Base-by-base conservation (phyloP, 2,888 invertebrate genomes). In the Melolontha melolontha region DNA sequence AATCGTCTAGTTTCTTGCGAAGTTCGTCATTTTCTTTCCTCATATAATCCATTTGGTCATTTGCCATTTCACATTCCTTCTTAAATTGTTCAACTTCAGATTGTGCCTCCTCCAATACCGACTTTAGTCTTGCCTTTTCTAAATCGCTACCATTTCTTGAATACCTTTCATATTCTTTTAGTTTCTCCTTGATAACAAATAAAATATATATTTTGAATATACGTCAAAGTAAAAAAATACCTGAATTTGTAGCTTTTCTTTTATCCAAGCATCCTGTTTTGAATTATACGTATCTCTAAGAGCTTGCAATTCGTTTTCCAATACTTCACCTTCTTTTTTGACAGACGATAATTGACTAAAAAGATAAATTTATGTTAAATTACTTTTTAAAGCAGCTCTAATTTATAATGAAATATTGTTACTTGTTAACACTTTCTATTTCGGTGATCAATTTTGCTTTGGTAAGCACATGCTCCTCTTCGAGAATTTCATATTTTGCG, bases 391-490 rank as follows among this genome's bases (percentile, higher is more conserved):
- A 22, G 22, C 1, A 22, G 1, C 22, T 22, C 4, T 22, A 22
- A 22, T 22, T 22, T 22, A 22, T 22, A 22, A 22, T 34, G 7
- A 1, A 8, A 5, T 34, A 10, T 5, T 34, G 10, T 34, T 83
- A 91, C 92, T 87, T 88, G 81, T 92, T 91, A 11, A 94, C 85
- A 75, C 90, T 88, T 83, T 94, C 92, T 78, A 93, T 95, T 80
- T 95, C 93, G 66, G 90, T 91, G 4, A 92, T 92, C 2, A 94
- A 84, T 79, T 93, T 90, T 6, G 93, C 91, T 83, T 94, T 94
- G 70, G 92, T 91, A 0, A 93, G 88, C 0, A 94, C 92, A 74
- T 93, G 93, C 77, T 95, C 94, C 80, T 95, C 94, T 79, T 93
- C 92, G 41, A 96, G 82, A 70, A 91, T 87, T 81, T 94, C 95